Evolutionary conservation across 2,113 vertebrate species (phyloP).

Genomic region (Syngnathoides biaculeatus): DNA sequence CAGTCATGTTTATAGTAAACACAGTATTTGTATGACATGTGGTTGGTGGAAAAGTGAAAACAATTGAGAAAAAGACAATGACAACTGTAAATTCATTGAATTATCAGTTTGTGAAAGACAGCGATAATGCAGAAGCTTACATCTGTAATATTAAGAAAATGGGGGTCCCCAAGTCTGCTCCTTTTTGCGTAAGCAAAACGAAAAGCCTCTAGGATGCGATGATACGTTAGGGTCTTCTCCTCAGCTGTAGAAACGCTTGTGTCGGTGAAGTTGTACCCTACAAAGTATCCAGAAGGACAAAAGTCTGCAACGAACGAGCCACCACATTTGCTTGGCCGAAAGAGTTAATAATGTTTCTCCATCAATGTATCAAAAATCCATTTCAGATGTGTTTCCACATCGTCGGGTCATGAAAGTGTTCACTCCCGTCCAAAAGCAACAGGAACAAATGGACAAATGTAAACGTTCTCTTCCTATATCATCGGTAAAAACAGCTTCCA

Average conservation of each 20-base stretch:
- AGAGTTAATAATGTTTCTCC: conserved; percentile 14
- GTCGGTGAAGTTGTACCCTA: conserved; percentile 88
- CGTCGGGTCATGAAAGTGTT: conserved; percentile 17
- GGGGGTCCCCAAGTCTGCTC: conserved; percentile 88
- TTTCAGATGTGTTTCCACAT: background rate
- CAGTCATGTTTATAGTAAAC: too few species aligned
- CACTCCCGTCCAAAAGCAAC: background rate
- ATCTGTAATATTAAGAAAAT: conserved; percentile 81
- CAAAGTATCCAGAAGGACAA: conserved; percentile 32
- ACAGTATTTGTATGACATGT: too few species aligned
- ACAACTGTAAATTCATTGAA: background rate
- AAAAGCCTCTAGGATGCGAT: conserved; percentile 92
- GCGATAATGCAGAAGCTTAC: conserved; percentile 62
- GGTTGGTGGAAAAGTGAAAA: too few species aligned
- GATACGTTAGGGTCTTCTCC: conserved; percentile 85
- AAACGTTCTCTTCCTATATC: background rate
- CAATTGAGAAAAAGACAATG: background rate
- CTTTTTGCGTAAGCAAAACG: conserved; percentile 94
- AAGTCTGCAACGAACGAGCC: conserved; percentile 5
- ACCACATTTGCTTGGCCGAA: conserved; percentile 11
- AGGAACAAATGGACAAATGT: background rate
- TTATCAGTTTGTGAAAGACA: background rate
- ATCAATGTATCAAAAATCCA: conserved; percentile 15
- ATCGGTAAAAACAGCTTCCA: conserved; percentile 3
- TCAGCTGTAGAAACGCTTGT: conserved; percentile 76